These are phyloP conservation scores for Orussus abietinus DNA, from an alignment of 1,140 invertebrate genomes.

Conservation along the genomic window DNA sequence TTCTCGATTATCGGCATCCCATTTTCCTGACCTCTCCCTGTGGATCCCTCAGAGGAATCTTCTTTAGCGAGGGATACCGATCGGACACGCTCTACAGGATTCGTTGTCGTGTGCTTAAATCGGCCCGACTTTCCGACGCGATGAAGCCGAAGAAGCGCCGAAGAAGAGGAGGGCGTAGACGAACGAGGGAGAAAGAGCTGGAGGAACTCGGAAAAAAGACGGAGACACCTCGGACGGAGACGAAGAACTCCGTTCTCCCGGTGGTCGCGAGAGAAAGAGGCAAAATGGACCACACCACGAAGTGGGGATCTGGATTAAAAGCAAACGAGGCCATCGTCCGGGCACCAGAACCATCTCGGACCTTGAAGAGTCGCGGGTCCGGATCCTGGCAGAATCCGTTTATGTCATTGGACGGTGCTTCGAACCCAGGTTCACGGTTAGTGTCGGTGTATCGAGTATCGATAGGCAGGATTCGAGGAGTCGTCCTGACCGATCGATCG, in stretches of 20 bases:
- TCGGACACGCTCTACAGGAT: too few relatives aligned
- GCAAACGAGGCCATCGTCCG: slow-evolving; percentile 53
- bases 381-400: slow-evolving; percentile 12
- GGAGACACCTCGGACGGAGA: background rate
- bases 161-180: slow-evolving; percentile 8
- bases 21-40: too few relatives aligned
- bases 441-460: slow-evolving; percentile 23
- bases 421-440: slow-evolving; percentile 28
- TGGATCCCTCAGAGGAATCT: too few relatives aligned
- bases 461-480: too few relatives aligned
- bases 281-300: slow-evolving; percentile 41
- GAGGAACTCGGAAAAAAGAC: slow-evolving; percentile 7
- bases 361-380: slow-evolving; percentile 41
- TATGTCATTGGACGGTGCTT: slow-evolving; percentile 29
- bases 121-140: too few relatives aligned
- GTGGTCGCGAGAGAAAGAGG: slow-evolving; percentile 25
- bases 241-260: slow-evolving; percentile 18
- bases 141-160: too few relatives aligned
- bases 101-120: too few relatives aligned
- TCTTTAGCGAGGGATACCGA: too few relatives aligned
- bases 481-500: too few relatives aligned
- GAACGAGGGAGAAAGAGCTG: slow-evolving; percentile 12
- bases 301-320: slow-evolving; percentile 56
- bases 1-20: too few relatives aligned
- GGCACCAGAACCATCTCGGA: slow-evolving; percentile 50